Percentiles rank a stretch among this genome's conserved stretches.
phyloP scores from a whole-genome alignment of 2,113 vertebrate genomes.

The Dasyornis broadbenti region DNA sequence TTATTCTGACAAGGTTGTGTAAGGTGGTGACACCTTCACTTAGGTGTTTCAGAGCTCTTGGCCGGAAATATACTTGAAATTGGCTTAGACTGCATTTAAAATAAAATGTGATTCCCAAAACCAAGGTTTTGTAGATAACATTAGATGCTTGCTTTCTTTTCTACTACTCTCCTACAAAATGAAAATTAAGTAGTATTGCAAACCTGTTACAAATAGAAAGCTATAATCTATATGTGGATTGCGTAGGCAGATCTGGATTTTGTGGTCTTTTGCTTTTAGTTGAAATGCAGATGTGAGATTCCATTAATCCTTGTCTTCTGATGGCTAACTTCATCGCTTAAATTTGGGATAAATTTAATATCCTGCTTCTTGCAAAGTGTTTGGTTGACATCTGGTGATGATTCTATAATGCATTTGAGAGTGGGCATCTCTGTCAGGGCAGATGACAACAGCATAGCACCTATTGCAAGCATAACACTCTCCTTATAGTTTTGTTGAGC shows the following conservation, averaged over 20 bases:
- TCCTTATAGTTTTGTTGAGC: neutral
- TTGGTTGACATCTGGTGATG: neutral
- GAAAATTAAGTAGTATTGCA: neutral
- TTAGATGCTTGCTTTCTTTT: neutral
- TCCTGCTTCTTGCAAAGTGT: neutral
- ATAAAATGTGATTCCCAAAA: neutral
- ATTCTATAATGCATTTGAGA: neutral
- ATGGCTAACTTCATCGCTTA: neutral
- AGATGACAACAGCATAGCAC: fast-evolving
- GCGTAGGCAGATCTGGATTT: neutral
- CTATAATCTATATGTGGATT: neutral
- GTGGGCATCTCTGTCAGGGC: neutral
- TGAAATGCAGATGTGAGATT: neutral
- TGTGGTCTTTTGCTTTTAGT: neutral
- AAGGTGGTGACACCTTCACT: neutral
- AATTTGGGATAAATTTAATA: neutral
- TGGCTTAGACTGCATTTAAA: neutral
- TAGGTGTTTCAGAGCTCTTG: neutral
- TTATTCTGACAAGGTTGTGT: neutral
- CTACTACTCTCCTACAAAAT: neutral
- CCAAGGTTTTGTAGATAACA: neutral
- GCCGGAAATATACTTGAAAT: neutral
- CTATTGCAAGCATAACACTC: neutral
- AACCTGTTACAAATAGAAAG: neutral
- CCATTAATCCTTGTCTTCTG: neutral